A percentile compares a stretch with the other conserved stretches of the same genome.
Evolutionary conservation across 1,140 invertebrate species (phyloP).

Genomic region (Holotrichia oblita): DNA sequence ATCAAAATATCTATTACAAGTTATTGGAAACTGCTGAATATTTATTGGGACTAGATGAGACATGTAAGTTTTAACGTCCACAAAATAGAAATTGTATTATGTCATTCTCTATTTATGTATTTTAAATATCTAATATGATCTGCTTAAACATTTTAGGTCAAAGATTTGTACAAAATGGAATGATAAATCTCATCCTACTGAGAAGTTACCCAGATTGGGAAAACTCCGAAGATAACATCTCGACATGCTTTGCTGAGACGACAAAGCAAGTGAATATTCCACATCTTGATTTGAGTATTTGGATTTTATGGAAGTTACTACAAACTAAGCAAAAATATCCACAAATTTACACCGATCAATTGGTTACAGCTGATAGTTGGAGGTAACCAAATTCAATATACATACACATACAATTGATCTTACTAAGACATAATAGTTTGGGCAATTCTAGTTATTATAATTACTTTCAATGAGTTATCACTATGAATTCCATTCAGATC

Average conservation of each 20-base stretch:
- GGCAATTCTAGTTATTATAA: too few species aligned
- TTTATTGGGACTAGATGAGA: not conserved
- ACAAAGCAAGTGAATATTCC: not conserved
- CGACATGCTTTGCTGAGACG: not conserved
- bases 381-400: not conserved
- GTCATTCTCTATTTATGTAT: not conserved
- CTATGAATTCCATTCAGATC: too few species aligned
- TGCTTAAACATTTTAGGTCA: not conserved
- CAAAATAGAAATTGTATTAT: too few species aligned
- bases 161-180: not conserved
- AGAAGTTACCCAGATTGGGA: not conserved
- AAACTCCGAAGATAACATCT: not conserved
- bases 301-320: conserved; percentile 1
- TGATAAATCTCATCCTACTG: not conserved
- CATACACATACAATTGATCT: too few species aligned
- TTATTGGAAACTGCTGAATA: not conserved
- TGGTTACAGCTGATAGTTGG: not conserved
- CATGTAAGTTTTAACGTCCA: not conserved
- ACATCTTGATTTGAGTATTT: not conserved
- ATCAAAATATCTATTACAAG: conserved; percentile 2
- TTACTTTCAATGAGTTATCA: too few species aligned
- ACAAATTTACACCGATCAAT: not conserved
- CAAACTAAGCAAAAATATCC: not conserved
- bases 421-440: too few species aligned
- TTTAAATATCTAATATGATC: not conserved